A percentile compares a stretch with the other conserved stretches of the same genome.
Conservation (phyloP, 2,888 invertebrate species). For the Dusona sp. region DNA sequence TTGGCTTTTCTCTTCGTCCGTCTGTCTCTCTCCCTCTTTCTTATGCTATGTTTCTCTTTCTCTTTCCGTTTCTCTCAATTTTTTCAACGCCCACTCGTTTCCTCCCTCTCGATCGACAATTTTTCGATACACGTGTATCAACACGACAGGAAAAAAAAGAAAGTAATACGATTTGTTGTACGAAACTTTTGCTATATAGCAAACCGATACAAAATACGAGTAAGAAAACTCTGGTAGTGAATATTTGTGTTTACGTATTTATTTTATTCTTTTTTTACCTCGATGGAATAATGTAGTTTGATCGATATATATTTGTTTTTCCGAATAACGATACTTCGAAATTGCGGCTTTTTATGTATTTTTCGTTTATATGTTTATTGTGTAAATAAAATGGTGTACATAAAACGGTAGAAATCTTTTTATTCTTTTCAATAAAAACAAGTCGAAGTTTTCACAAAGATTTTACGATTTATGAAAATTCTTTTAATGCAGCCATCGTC, state of each 20-base stretch:
- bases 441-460: background rate
- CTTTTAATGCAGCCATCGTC: background rate
- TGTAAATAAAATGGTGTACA: background rate
- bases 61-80: background rate
- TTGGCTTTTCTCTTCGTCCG: slow-evolving; percentile 46
- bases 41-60: background rate
- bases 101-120: background rate
- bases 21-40: background rate
- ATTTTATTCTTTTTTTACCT: background rate
- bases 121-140: slow-evolving; percentile 20
- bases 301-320: background rate
- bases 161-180: background rate
- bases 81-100: background rate
- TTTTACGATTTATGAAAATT: background rate
- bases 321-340: background rate
- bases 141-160: background rate
- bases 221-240: background rate
- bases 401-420: background rate
- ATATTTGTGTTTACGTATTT: background rate
- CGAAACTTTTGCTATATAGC: background rate
- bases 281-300: background rate
- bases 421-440: background rate
- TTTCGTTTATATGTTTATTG: background rate
- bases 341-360: background rate
- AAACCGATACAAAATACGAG: slow-evolving; percentile 10